phyloP scores from a whole-genome alignment of 2,797 vertebrate genomes.

The Ciconia nigra region DNA sequence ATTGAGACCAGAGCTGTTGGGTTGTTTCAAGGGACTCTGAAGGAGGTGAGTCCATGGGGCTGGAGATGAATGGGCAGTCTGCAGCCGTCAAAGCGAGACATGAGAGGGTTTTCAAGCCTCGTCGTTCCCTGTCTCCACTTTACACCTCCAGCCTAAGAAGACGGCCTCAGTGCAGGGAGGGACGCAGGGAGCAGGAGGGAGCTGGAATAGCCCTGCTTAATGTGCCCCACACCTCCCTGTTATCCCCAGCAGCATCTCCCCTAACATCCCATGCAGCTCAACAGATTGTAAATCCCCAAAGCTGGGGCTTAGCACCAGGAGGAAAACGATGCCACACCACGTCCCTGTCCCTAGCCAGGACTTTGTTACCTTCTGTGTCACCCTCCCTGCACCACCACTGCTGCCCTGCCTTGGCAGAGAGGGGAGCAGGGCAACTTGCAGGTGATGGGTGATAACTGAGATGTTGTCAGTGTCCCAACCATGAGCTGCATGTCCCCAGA shows the following conservation, averaged over 20 bases:
- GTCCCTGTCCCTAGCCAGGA: neutral
- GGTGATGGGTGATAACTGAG: neutral
- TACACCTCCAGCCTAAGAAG: neutral
- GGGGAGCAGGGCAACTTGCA: neutral
- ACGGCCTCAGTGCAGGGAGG: neutral
- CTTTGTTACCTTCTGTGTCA: neutral
- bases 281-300: neutral
- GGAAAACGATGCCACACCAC: neutral
- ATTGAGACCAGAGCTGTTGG: neutral
- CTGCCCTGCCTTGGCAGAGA: neutral
- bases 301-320: neutral
- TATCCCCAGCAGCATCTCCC: neutral
- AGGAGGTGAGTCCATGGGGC: neutral
- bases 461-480: neutral
- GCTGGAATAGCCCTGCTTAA: neutral
- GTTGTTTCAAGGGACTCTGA: neutral
- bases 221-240: neutral
- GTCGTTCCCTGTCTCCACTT: fast-evolving
- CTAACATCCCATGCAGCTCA: neutral
- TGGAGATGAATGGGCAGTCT: neutral
- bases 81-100: neutral
- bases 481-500: neutral
- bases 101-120: neutral
- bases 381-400: neutral
- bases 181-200: neutral